Base-by-base conservation (phyloP, 2,888 invertebrate species). In the Lomographa bimaculata region DNA sequence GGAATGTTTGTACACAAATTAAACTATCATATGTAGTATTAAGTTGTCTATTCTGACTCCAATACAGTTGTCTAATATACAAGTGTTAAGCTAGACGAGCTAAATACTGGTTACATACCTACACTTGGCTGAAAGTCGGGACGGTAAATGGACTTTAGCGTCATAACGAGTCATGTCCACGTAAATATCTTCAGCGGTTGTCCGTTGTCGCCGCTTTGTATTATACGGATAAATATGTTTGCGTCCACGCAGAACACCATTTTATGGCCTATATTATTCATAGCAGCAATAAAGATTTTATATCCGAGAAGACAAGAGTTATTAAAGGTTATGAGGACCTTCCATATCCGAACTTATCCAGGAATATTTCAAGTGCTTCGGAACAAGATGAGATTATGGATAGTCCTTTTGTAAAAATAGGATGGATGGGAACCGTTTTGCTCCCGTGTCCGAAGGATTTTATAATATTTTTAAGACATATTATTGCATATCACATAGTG, bases 221-320 rank as follows among this genome's bases (percentile, higher is more conserved):
- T 60, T 61, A 64, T 60, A 61, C 51, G 57, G 52, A 65, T 60
- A 64, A 64, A 69, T 57, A 60, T 63, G 58, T 64, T 58, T 64
- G 49, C 50, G 57, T 60, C 56, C 44, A 52, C 43, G 35, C 44
- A 41, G 48, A 59, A 51, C 43, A 51, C 51, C 45, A 38, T 50
- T 60, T 54, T 58, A 60, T 63, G 43, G 40, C 39, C 47, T 54
- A 54, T 58, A 60, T 62, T 57, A 61, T 60, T 64, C 51, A 66
- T 53, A 50, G 38, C 46, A 46, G 30, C 51, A 50, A 59, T 67
- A 64, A 60, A 63, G 54, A 55, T 57, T 61, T 53, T 54, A 60
- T 60, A 45, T 41, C 46, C 42, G 11, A 41, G 45, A 40, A 38
- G 40, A 43, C 37, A 40, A 45, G 39, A 39, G 46, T 46, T 45